Percentiles rank a stretch among this genome's conserved stretches.
Conservation (phyloP, 2,888 invertebrate species). For the Dione vanillae region DNA sequence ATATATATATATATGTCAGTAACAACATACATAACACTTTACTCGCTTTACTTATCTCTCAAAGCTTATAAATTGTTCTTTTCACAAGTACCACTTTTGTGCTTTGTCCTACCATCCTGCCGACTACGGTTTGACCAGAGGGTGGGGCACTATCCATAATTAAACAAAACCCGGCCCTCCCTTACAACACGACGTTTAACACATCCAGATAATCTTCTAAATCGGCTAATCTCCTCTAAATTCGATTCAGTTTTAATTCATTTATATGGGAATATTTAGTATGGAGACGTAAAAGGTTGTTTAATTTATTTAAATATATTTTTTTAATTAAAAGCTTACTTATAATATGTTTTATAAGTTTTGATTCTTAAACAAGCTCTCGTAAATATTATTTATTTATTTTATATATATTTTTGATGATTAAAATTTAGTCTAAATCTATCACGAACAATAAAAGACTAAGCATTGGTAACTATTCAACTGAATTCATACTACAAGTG, state of each 20-base stretch:
- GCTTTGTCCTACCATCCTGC: neutral
- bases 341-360: too few relatives aligned
- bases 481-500: too few relatives aligned
- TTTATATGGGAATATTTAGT: constrained; percentile 56
- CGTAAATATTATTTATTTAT: too few relatives aligned
- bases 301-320: too few relatives aligned
- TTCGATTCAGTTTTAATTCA: constrained; percentile 81
- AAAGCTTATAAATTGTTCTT: neutral
- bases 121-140: constrained; percentile 7
- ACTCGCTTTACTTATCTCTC: neutral
- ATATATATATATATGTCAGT: too few relatives aligned
- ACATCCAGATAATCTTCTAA: constrained; percentile 80
- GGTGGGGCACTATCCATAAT: constrained; percentile 56
- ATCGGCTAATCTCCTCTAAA: constrained; percentile 78
- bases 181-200: constrained; percentile 74
- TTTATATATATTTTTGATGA: too few relatives aligned
- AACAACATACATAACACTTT: too few relatives aligned
- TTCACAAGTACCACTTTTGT: constrained; percentile 13
- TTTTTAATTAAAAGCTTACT: too few relatives aligned
- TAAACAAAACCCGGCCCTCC: constrained; percentile 66
- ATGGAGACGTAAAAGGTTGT: neutral
- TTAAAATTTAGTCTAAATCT: too few relatives aligned
- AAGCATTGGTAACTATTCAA: too few relatives aligned
- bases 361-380: too few relatives aligned
- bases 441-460: too few relatives aligned